Percentiles rank a stretch among this genome's conserved stretches.
These are phyloP conservation scores for Cheilosia pagana DNA, from an alignment of 2,888 invertebrate genomes.

Conservation along the genomic window DNA sequence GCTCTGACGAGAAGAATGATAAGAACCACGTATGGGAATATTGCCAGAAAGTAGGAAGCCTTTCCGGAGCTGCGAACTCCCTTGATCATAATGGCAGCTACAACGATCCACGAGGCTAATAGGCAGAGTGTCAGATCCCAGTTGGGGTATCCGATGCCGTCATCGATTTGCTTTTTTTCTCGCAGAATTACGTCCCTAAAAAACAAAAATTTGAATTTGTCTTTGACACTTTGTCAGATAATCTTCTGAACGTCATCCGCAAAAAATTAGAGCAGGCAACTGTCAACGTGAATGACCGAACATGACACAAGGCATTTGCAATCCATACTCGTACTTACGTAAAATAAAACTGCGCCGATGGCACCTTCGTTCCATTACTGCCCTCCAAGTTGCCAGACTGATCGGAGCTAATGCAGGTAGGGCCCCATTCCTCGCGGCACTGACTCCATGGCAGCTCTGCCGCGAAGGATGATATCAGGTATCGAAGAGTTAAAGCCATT, in stretches of 20 bases:
- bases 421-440: conserved; percentile 30
- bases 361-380: conserved; percentile 76
- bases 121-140: conserved; percentile 85
- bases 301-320: too few species aligned
- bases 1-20: conserved; percentile 86
- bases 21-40: conserved; percentile 88
- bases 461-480: conserved; percentile 86
- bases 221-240: too few species aligned
- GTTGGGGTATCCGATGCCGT: conserved; percentile 85
- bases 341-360: conserved; percentile 83
- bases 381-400: conserved; percentile 43
- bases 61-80: conserved; percentile 87
- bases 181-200: conserved; percentile 84
- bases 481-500: conserved; percentile 87
- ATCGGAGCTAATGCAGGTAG: conserved; percentile 52
- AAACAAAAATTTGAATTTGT: too few species aligned
- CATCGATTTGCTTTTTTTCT: conserved; percentile 84
- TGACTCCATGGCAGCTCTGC: conserved; percentile 86
- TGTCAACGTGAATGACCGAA: too few species aligned
- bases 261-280: too few species aligned
- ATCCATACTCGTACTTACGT: conserved; percentile 79
- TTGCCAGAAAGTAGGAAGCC: conserved; percentile 88
- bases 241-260: too few species aligned
- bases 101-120: conserved; percentile 84
- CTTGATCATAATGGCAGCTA: conserved; percentile 84